These are phyloP conservation scores for Piscicola geometra DNA, from an alignment of 2,888 invertebrate genomes.

Conservation along the genomic window DNA sequence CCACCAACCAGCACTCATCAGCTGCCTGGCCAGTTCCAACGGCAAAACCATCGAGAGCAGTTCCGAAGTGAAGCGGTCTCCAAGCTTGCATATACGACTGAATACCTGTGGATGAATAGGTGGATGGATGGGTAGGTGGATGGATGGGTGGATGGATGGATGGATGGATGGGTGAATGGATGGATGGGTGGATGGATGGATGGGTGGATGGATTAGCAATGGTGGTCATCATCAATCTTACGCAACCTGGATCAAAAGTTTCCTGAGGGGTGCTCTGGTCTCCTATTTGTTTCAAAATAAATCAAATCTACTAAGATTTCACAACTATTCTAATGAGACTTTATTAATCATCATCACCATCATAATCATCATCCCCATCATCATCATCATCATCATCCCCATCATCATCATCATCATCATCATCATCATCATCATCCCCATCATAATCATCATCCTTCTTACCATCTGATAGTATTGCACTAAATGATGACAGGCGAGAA, in stretches of 20 bases:
- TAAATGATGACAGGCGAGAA: slow-evolving; percentile 74
- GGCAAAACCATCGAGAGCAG: slow-evolving; percentile 82
- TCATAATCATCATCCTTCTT: slow-evolving; percentile 56
- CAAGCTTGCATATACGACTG: slow-evolving; percentile 79
- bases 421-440: too few species aligned
- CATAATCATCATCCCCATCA: neutral
- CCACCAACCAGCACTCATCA: slow-evolving; percentile 40
- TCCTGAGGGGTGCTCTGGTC: slow-evolving; percentile 44
- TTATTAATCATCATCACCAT: neutral
- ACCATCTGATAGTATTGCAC: slow-evolving; percentile 96
- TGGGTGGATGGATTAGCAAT: too few species aligned
- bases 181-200: too few species aligned
- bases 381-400: too few species aligned
- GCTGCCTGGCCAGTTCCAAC: slow-evolving; percentile 76
- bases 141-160: too few species aligned
- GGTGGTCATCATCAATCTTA: too few species aligned
- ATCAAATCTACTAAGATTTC: too few species aligned
- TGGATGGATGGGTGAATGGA: too few species aligned
- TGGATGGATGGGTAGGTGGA: too few species aligned
- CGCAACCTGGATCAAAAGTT: neutral
- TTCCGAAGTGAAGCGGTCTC: slow-evolving; percentile 73
- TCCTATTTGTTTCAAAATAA: too few species aligned
- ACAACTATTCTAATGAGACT: too few species aligned
- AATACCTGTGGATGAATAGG: slow-evolving; percentile 59
- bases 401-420: too few species aligned